Base-by-base conservation (phyloP, 2,113 vertebrate genomes). In the Protobothrops mucrosquamatus region DNA sequence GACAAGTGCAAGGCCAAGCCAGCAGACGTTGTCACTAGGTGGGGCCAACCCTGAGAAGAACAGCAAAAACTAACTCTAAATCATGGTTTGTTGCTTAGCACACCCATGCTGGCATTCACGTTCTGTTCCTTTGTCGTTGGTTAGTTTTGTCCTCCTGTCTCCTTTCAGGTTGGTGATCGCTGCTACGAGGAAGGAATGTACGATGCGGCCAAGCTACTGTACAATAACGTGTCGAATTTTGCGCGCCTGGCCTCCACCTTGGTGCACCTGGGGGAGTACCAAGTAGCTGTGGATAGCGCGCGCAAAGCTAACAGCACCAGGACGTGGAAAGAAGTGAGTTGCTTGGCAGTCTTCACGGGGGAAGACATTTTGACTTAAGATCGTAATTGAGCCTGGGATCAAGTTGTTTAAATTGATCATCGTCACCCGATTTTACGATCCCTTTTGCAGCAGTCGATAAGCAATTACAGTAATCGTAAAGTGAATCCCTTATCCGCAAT, bases 111-210 rank as follows among this genome's bases (percentile, higher is more conserved):
- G 34, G 26, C 18, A 15, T 11, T 54, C 11, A 2, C n/a, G 3
- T 26, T 12, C 8, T 51, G 74, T 1, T 3, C 3, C 26, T 14
- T 1, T 10, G 48, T 64, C 12, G 59, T 43, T 22, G n/a, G 34
- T 3, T 20, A 18, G 18, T 39, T 39, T 81, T 18, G n/a, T 90
- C 46, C 3, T n/a, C 69, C 51, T 24, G 22, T 89, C 0, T 93
- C 43, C 6, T 39, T 85, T 2, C 94, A 99, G 99, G 99, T 99
- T n/a, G 98, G 99, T 9, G 99, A 99, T 95, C 97, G 98, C 94
- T 99, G 99, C 95, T 99, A 99, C 0, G 98, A 99, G 56, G 98
- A 99, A 88, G 97, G 97, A 0, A 99, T 99, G 98, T 99, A 98
- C 0, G 98, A 99, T 91, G 98, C 99, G 0, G 98, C 99, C 54